A percentile compares a stretch with the other conserved stretches of the same genome.
phyloP scores from a whole-genome alignment of 2,113 vertebrate species.

The Antennarius striatus region DNA sequence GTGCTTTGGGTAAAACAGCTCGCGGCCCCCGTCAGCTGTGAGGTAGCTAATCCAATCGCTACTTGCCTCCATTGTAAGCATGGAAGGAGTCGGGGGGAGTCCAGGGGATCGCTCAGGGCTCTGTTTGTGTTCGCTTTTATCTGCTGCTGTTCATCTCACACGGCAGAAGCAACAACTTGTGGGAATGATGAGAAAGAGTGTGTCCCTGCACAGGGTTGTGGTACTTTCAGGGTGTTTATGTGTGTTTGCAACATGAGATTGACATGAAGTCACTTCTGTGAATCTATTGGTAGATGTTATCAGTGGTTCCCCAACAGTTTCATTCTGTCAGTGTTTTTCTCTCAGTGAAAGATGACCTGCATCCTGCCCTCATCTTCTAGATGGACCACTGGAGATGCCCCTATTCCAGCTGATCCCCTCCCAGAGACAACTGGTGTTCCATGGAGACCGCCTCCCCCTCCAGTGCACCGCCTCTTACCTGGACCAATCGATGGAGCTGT shows the following conservation, averaged over 20 bases:
- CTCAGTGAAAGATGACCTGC: constrained; percentile 13
- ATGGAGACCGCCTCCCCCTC: constrained; percentile 87
- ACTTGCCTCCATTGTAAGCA: constrained; percentile 38
- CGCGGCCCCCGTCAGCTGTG: constrained; percentile 23
- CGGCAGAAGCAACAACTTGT: constrained; percentile 42
- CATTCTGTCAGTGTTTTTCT: neutral
- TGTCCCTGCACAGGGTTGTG: constrained; percentile 47
- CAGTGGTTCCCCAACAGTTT: neutral
- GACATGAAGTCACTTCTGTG: neutral
- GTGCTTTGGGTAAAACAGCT: constrained; percentile 25
- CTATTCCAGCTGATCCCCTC: constrained; percentile 91
- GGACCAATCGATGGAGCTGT: constrained; percentile 78
- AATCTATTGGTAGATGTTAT: neutral
- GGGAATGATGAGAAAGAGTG: constrained; percentile 15
- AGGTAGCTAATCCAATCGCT: constrained; percentile 48
- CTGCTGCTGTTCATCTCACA: constrained; percentile 49
- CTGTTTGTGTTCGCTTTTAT: constrained; percentile 38
- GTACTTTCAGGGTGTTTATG: constrained; percentile 7
- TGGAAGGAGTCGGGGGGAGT: constrained; percentile 65
- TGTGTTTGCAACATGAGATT: constrained; percentile 5
- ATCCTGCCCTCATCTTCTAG: constrained; percentile 66
- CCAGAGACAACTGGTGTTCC: constrained; percentile 89
- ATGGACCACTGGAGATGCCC: constrained; percentile 86
- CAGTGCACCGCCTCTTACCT: constrained; percentile 88
- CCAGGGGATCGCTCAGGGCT: constrained; percentile 55